Base-by-base conservation (phyloP, 2,888 invertebrate species). In the Leptura quadrifasciata region DNA sequence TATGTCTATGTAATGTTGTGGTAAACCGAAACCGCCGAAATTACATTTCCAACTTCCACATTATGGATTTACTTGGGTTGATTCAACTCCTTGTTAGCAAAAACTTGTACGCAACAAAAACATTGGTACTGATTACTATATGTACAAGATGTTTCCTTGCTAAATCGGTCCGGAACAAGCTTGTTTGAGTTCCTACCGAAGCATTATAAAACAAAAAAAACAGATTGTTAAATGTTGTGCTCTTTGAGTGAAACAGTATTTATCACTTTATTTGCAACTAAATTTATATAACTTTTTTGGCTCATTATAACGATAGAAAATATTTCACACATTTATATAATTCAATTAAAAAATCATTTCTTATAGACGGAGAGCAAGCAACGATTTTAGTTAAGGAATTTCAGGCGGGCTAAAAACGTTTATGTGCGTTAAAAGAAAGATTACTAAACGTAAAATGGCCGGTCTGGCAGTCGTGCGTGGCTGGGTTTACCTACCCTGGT, bases 91-190 rank as follows among this genome's bases (percentile, higher is more conserved):
- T 47, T 24, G 12, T 39, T 21, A 57, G 18, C 68, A 74, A 75
- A 75, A 75, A 70, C 75, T 47, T 70, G 27, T 64, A 47, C 35
- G 27, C 69, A 20, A 60, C 70, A 75, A 75, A 75, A 75, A 75
- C 75, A 75, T 47, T 63, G 64, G 75, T 75, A 65, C 75, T 75
- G 71, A 74, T 74, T 74, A 63, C 74, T 61, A 35, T 47, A 63
- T 24, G 60, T 75, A 71, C 75, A 75, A 75, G 75, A 75, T 75
- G 75, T 75, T 75, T 74, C 65, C 52, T 17, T 24, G 52, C 47
- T 52, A 74, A 74, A 74, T 74, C 74, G 67, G 61, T 31, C 21
- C 35, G 31, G 67, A 55, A 39, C 55, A 67, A 39, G 54, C 47
- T 58, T 52, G 60, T 57, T 67, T 54, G 57, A 57, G 55, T 68